These are phyloP conservation scores for Sebastes minor DNA, from an alignment of 2,797 vertebrate genomes.

Conservation along the genomic window DNA sequence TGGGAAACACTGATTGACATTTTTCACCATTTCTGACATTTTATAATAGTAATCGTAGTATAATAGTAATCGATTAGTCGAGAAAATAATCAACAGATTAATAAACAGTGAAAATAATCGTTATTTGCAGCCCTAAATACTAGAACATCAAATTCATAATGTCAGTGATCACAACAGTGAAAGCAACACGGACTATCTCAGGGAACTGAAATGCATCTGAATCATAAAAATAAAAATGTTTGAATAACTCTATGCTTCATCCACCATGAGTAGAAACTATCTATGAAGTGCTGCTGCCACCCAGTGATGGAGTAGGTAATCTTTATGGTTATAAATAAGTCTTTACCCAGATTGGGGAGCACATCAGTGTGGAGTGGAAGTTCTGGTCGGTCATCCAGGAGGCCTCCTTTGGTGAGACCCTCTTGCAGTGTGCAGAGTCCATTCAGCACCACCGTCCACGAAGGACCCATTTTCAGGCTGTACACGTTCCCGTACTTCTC, in stretches of 20 bases:
- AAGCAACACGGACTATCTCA: neutral
- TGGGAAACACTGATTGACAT: too few relatives aligned
- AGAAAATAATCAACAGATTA: too few relatives aligned
- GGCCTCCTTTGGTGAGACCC: constrained; percentile 64
- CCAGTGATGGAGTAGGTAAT: neutral
- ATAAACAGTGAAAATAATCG: too few relatives aligned
- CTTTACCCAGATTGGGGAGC: neutral
- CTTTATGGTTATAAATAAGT: neutral
- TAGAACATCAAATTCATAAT: neutral
- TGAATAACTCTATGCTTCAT: neutral
- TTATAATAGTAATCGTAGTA: fast-evolving
- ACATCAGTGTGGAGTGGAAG: neutral
- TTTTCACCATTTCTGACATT: too few relatives aligned
- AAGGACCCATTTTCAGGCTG: neutral
- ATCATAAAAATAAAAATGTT: neutral
- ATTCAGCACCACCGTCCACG: constrained; percentile 38
- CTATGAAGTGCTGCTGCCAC: neutral
- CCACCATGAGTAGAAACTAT: neutral
- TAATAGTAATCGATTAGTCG: too few relatives aligned
- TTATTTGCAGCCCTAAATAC: neutral
- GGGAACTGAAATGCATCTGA: neutral
- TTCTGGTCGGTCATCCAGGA: constrained; percentile 58
- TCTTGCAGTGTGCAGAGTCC: constrained; percentile 24
- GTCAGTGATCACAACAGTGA: neutral
- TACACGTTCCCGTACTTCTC: constrained; percentile 76